phyloP scores from a whole-genome alignment of 2,113 vertebrate species.

The Myodes glareolus region DNA sequence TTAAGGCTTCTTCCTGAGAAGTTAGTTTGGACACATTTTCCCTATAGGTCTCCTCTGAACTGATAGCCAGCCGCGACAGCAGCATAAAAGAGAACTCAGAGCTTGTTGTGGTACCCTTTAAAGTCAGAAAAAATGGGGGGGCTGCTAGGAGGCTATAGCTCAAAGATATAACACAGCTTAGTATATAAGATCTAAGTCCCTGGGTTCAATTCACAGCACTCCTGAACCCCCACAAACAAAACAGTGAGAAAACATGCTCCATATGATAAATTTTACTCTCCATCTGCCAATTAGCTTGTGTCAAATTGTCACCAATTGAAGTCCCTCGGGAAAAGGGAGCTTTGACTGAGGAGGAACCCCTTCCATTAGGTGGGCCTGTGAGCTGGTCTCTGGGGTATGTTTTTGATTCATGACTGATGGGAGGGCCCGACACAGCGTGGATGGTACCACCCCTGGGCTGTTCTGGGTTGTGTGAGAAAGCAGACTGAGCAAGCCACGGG shows the following conservation, averaged over 20 bases:
- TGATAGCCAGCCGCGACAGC: not conserved
- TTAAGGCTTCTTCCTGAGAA: constrained; percentile 16
- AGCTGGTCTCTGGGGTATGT: not conserved
- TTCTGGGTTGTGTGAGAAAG: not conserved
- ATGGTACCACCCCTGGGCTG: not conserved
- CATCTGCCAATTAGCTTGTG: not conserved
- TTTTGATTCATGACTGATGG: not conserved
- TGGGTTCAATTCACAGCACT: not conserved
- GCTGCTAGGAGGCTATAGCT: not conserved
- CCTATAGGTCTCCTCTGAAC: not conserved
- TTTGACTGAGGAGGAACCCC: not conserved
- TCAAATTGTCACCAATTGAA: not conserved
- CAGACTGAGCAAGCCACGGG: not conserved
- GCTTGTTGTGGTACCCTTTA: constrained; percentile 1
- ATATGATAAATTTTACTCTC: not conserved
- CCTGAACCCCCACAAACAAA: not conserved
- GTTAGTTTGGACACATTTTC: not conserved
- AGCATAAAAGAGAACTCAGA: constrained; percentile 33
- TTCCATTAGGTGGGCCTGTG: not conserved
- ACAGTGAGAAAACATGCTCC: not conserved
- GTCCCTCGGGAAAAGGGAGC: not conserved
- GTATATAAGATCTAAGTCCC: too few relatives aligned
- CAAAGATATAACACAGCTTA: not conserved
- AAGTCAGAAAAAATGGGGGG: not conserved
- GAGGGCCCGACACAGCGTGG: not conserved